These are phyloP conservation scores for Drosophila multiciliata DNA, from an alignment of 2,888 invertebrate genomes.

Conservation along the genomic window DNA sequence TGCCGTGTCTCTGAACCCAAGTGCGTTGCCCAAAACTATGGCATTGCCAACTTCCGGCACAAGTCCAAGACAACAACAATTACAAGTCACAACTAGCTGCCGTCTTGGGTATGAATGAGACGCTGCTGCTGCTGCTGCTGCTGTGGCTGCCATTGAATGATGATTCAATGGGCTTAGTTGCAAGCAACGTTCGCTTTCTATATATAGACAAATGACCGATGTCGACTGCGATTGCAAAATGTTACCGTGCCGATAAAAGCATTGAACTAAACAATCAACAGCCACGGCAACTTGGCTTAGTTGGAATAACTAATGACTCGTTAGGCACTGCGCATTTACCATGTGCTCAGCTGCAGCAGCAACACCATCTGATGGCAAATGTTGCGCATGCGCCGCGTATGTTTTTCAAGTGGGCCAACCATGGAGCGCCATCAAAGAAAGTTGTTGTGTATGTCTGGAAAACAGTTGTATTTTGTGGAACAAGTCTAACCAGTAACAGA, in stretches of 20 bases:
- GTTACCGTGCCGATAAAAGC: slow-evolving; percentile 66
- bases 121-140: slow-evolving; percentile 12
- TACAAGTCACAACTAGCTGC: slow-evolving; percentile 3
- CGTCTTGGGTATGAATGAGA: slow-evolving; percentile 36
- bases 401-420: slow-evolving; percentile 42
- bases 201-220: slow-evolving; percentile 69
- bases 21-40: slow-evolving; percentile 40
- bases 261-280: slow-evolving; percentile 56
- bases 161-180: slow-evolving; percentile 54
- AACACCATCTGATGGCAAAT: slow-evolving; percentile 7
- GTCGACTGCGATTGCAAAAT: slow-evolving; percentile 49
- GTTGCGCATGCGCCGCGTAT: slow-evolving; percentile 66
- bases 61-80: slow-evolving; percentile 12
- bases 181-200: slow-evolving; percentile 52
- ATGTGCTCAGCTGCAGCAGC: not conserved
- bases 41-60: slow-evolving; percentile 63
- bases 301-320: slow-evolving; percentile 29
- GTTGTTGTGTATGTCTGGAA: slow-evolving; percentile 25
- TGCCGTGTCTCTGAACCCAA: slow-evolving; percentile 33
- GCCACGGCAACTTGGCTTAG: slow-evolving; percentile 19
- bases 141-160: slow-evolving; percentile 12
- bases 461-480: slow-evolving; percentile 20
- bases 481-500: slow-evolving; percentile 50
- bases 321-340: slow-evolving; percentile 32
- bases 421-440: slow-evolving; percentile 55